phyloP scores from a whole-genome alignment of 2,113 vertebrate genomes.

The Protomyctophum bolini region DNA sequence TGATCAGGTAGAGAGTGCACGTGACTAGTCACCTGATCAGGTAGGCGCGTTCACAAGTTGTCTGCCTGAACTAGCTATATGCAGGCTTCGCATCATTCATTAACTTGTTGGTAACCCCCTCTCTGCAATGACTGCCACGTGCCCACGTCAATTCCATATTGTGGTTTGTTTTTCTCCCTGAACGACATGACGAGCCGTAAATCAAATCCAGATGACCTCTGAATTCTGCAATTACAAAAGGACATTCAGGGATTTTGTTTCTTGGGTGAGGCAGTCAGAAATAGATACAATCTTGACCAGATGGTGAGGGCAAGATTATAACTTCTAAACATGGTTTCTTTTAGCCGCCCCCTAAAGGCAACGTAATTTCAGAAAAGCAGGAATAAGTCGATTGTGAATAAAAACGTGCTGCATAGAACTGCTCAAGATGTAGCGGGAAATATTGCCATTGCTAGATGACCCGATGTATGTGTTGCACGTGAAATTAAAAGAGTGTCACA shows the following conservation, averaged over 20 bases:
- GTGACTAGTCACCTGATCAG: too few species aligned
- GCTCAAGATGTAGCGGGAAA: conserved; percentile 13
- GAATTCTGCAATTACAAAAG: conserved; percentile 14
- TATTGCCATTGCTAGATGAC: too few species aligned
- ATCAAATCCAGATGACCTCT: conserved; percentile 30
- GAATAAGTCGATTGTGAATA: conserved; percentile 28
- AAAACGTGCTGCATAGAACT: conserved; percentile 23
- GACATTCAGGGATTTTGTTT: conserved; percentile 5
- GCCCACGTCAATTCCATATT: conserved; percentile 9
- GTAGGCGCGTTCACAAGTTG: too few species aligned
- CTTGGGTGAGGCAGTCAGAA: conserved; percentile 22
- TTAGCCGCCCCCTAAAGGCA: conserved; percentile 36
- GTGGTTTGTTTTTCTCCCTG: neutral
- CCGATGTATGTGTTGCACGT: neutral
- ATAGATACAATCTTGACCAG: conserved; percentile 63
- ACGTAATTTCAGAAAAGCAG: conserved; percentile 31
- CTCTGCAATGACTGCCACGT: conserved; percentile 5
- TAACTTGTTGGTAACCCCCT: neutral
- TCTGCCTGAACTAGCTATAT: too few species aligned
- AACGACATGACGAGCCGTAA: conserved; percentile 6
- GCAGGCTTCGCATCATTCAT: too few species aligned
- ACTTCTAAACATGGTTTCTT: conserved; percentile 45
- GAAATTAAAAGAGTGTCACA: too few species aligned
- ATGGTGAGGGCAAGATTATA: conserved; percentile 65
- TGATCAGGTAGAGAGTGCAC: too few species aligned